These are phyloP conservation scores for Myopa testacea DNA, from an alignment of 2,888 invertebrate genomes.

Conservation along the genomic window DNA sequence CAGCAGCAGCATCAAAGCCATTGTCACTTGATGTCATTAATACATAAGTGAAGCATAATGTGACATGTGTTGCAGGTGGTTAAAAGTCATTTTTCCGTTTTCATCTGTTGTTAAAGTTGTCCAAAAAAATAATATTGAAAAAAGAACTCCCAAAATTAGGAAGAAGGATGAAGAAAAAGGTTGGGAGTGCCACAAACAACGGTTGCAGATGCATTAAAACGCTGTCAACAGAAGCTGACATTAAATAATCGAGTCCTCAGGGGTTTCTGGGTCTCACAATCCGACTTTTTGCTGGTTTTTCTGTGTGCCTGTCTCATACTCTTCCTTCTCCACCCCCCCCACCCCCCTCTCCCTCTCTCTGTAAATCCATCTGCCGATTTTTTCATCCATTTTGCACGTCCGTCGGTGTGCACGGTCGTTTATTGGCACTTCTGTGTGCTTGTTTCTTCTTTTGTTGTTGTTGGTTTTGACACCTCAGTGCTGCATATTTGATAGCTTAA, in stretches of 20 bases:
- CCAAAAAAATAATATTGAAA: too few relatives aligned
- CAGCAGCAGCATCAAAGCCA: neutral
- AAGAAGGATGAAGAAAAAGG: neutral
- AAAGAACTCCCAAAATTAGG: neutral
- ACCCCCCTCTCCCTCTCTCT: too few relatives aligned
- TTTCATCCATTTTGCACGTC: too few relatives aligned
- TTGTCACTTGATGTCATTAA: constrained; percentile 19
- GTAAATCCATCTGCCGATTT: too few relatives aligned
- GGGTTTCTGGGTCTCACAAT: neutral
- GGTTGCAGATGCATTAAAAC: neutral
- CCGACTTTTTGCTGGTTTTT: neutral
- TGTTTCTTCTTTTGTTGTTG: neutral
- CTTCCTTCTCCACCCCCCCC: too few relatives aligned
- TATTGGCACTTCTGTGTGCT: too few relatives aligned
- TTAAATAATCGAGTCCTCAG: constrained; percentile 5
- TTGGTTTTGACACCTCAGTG: neutral
- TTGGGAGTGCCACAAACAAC: neutral
- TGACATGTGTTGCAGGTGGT: neutral
- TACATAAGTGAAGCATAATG: constrained; percentile 1
- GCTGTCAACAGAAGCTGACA: neutral
- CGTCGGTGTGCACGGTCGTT: too few relatives aligned
- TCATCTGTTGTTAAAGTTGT: too few relatives aligned
- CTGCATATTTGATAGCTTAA: neutral
- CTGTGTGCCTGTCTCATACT: neutral
- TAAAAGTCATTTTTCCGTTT: neutral